Evolutionary conservation across 2,113 vertebrate species (phyloP), one percentile per base, ranked within the genome.

Genomic region (Peromyscus maniculatus): DNA sequence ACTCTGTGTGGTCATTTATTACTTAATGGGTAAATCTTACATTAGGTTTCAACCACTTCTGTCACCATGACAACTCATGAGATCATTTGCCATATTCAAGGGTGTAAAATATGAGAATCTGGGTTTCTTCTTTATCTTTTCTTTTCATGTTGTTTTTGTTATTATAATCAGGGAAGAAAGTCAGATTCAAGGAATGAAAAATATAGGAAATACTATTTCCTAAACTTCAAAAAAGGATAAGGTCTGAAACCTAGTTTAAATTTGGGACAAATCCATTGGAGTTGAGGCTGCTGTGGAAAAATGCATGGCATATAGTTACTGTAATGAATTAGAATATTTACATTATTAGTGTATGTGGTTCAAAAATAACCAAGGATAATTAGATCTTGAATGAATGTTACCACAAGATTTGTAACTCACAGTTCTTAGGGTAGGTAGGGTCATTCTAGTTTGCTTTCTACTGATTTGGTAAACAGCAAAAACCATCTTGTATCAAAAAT

Each of bases 321-420:
- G 62, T 24, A 92, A 86, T 90, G 39, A 96, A 95, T 21, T 69
- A 82, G 36, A 95, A 84, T 39, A 87, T 66, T 91, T 36, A 71
- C 26, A 75, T 5, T 87, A n/a, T 93, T 87, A 94, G 21, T 64
- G 12, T 96, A 8, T 87, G 71, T 71, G 66, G 21, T 95, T 92
- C 93, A 97, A 92, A 92, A 90, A 89, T 93, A 96, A 64, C 0
- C 0, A 66, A 87, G 79, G 57, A 92, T 87, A 97, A 93, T 92
- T 87, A 92, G 33, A 83, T 90, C 12, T 55, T 89, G 49, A 84
- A 52, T 95, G 79, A 92, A 49, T 83, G 69, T 95, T 87, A 75
- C 69, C 84, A 39, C 89, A 91, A n/a, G 13, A 80, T 16, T 72
- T 75, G 33, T n/a, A 95, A 88, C 57, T 87, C 39, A 43, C 69